Evolutionary conservation across 1,140 invertebrate species (phyloP), one percentile per base, ranked within the genome.

Genomic region (Bombus superbus): DNA sequence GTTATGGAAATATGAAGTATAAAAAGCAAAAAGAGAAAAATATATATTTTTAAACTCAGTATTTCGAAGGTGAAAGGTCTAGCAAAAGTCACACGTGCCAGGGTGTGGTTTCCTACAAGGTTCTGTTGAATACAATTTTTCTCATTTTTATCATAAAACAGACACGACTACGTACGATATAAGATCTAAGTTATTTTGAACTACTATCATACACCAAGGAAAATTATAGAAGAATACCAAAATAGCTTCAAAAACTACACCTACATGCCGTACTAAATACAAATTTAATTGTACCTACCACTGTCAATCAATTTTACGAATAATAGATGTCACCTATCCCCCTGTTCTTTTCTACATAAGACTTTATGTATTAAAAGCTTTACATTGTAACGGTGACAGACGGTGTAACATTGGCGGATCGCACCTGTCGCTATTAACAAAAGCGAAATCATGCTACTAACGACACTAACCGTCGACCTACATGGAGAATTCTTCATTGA

Each of bases 401-500:
- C n/a, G 28, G 35, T 44, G 18, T 25, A 71, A 79, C 40, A 22
- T 57, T 35, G 13, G 9, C 32, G 47, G 32, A 72, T 73, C 68
- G 13, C 83, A 80, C 57, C 53, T 71, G 28, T 80, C 53, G 32
- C 64, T 22, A 59, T 72, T 44, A 62, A 64, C 68, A 85, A 72
- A 80, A 72, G 76, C 47, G 18, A 53, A 73, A 73, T 72, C n/a
- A 40, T 81, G 40, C 32, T 22, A 22, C 32, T 47, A 73, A 73
- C 42, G 42, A 74, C 69, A 42, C 28, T 85, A 59, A 66, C 68
- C 69, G 35, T 25, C 83, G 83, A 85, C 77, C 83, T 80, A 80
- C 53, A 85, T 80, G 28, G 15, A 71, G 22, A 13, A 57, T 79
- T 75, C 59, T 22, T 38, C 44, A 75, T 86, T 75, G 79, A 69